phyloP scores from a whole-genome alignment of 2,888 invertebrate species.

The Heliconius aoede region DNA sequence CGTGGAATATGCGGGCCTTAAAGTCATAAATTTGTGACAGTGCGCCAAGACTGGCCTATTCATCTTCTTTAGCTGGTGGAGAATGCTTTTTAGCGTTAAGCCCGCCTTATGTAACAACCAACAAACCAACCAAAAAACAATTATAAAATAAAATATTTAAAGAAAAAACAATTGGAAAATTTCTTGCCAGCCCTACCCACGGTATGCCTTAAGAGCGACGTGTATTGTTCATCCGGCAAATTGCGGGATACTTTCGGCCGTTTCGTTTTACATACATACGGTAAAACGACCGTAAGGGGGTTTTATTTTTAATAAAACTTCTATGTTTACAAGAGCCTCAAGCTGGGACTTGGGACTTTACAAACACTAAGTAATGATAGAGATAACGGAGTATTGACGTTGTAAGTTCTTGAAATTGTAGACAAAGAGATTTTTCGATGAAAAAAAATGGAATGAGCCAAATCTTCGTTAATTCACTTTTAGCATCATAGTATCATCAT shows the following conservation, averaged over 20 bases:
- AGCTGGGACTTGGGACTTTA: slow-evolving; percentile 10
- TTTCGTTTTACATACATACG: slow-evolving; percentile 35
- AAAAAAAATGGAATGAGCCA: no score
- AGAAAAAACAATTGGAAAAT: not conserved
- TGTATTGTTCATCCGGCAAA: slow-evolving; percentile 38
- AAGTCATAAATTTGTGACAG: no score
- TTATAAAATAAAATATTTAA: no score
- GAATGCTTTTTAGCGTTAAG: no score
- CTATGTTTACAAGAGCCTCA: slow-evolving; percentile 25
- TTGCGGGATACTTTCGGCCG: slow-evolving; percentile 40
- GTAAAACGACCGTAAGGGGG: slow-evolving; percentile 31
- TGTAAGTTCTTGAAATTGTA: not conserved
- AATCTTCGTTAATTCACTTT: no score
- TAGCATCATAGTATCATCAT: no score
- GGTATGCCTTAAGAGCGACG: slow-evolving; percentile 29
- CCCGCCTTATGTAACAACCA: no score
- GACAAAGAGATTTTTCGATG: no score
- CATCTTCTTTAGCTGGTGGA: no score
- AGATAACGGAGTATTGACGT: not conserved
- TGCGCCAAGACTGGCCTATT: no score
- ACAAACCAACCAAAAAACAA: no score
- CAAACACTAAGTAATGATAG: not conserved
- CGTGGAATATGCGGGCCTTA: not conserved
- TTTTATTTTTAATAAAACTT: slow-evolving; percentile 35
- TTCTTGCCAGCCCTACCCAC: slow-evolving; percentile 23